Percentiles rank a stretch among this genome's conserved stretches.
phyloP scores from a whole-genome alignment of 2,797 vertebrate species.

The Acomys russatus region DNA sequence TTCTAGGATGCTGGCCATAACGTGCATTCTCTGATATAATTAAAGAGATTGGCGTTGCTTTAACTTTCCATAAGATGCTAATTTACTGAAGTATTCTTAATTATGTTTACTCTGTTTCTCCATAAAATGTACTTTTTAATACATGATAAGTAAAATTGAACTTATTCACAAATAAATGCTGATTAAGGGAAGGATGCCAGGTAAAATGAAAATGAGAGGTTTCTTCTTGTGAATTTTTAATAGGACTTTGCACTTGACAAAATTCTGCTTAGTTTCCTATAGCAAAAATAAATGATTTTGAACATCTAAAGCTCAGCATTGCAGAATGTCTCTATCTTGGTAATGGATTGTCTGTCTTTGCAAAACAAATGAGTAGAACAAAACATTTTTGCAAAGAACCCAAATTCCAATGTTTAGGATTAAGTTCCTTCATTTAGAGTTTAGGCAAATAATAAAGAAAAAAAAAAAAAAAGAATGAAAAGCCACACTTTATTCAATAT shows the following conservation, averaged over 20 bases:
- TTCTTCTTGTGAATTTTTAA: conserved; percentile 54
- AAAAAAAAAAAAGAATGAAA: background rate
- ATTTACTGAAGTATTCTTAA: background rate
- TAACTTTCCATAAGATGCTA: background rate
- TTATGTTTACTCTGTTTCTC: background rate
- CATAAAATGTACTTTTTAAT: background rate
- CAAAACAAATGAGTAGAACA: conserved; percentile 61
- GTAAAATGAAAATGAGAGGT: conserved; percentile 67
- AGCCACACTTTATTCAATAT: conserved; percentile 33
- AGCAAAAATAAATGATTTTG: conserved; percentile 58
- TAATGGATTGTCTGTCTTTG: conserved; percentile 46
- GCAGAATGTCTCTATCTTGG: conserved; percentile 25
- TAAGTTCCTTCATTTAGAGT: conserved; percentile 60
- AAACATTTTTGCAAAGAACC: background rate
- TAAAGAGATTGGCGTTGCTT: background rate
- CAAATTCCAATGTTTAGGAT: conserved; percentile 61
- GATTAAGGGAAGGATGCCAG: conserved; percentile 40
- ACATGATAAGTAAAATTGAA: conserved; percentile 40
- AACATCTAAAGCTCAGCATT: conserved; percentile 38
- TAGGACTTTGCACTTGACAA: conserved; percentile 42
- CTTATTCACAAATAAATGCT: conserved; percentile 19
- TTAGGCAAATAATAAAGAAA: conserved; percentile 33
- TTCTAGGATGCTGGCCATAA: background rate
- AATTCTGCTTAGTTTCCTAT: conserved; percentile 21
- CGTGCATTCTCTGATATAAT: background rate